Evolutionary conservation across 35 echinoderm and acorn worm genomes (phyloP), one percentile per base, ranked within the genome.

Genomic region (Heliocidaris tuberculata): DNA sequence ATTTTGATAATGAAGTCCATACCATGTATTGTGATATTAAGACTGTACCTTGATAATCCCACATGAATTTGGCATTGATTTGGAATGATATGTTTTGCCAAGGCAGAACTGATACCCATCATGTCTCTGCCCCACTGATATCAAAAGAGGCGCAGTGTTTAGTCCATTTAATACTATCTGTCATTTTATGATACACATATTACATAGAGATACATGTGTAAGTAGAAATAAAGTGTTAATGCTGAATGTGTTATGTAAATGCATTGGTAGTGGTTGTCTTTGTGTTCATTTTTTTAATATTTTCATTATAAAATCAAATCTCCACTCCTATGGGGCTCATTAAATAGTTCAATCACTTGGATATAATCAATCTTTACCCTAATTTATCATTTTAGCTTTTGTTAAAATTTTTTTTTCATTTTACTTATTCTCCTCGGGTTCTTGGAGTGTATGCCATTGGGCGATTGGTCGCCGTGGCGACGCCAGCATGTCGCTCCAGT

Each of bases 401-500:
- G 91, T 31, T 52, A 12, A 8, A 42, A 32, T 15, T 89, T 89
- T 89, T n/a, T n/a, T 31, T 89, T 42, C 0, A 89, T 85, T 92
- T 88, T 96, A 97, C 94, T 97, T 97, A 31, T 94, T 94, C 90
- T 98, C 97, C 47, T 99, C 98, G 32, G 96, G 95, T 35, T 99
- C 98, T 60, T 97, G 95, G 50, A 99, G 94, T 48, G 98, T 97
- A 88, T 99, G 98, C 98, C 98, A 99, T 89, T 99, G 98, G 30
- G 98, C 98, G 93, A 99, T 99, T 61, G 98, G 98, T 90, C 98
- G 95, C 78, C 98, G 94, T 85, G 98, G 98, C 5, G 98, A 99
- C 61, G 98, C 98, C 86, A 99, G 95, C 98, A 99, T 99, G 95
- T 99, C 98, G 71, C 98, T 99, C 98, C 98, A 99, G 96, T 97